Conservation (phyloP, 2,888 invertebrate species). For the Pemphredon lugubris region DNA sequence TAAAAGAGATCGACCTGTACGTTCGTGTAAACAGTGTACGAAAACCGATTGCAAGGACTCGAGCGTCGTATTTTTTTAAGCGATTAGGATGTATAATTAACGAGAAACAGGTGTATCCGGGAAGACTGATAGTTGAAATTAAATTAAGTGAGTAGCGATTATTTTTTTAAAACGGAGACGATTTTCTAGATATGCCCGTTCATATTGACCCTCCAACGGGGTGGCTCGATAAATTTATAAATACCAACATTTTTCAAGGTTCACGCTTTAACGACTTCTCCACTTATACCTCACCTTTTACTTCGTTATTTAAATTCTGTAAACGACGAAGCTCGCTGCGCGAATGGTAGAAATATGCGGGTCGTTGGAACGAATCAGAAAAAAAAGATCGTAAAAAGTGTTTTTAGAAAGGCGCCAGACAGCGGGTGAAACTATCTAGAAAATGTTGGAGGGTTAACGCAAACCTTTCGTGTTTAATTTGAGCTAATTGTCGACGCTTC, state of each 20-base stretch:
- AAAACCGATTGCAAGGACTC: neutral
- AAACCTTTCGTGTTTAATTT: neutral
- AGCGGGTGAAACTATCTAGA: neutral
- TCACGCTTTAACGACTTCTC: neutral
- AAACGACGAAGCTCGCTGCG: too few relatives aligned
- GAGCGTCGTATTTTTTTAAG: slow-evolving; percentile 55
- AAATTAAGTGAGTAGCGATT: slow-evolving; percentile 41
- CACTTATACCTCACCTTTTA: too few relatives aligned
- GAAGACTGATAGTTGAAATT: slow-evolving; percentile 59
- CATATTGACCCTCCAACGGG: slow-evolving; percentile 25
- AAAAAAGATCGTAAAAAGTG: too few relatives aligned
- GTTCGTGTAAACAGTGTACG: slow-evolving; percentile 16
- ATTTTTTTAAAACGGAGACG: slow-evolving; percentile 40
- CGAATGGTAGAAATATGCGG: too few relatives aligned
- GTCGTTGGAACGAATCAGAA: too few relatives aligned
- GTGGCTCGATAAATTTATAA: neutral
- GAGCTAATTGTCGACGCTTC: slow-evolving; percentile 12
- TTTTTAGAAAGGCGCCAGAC: too few relatives aligned
- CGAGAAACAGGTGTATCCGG: slow-evolving; percentile 48
- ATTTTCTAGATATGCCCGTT: slow-evolving; percentile 22
- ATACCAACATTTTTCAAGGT: neutral
- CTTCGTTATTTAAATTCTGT: too few relatives aligned
- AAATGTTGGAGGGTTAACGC: slow-evolving; percentile 34
- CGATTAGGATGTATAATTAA: slow-evolving; percentile 45
- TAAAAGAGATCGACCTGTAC: slow-evolving; percentile 2